Evolutionary conservation across 2,797 vertebrate genomes (phyloP).

Genomic region (Saxicola maurus): DNA sequence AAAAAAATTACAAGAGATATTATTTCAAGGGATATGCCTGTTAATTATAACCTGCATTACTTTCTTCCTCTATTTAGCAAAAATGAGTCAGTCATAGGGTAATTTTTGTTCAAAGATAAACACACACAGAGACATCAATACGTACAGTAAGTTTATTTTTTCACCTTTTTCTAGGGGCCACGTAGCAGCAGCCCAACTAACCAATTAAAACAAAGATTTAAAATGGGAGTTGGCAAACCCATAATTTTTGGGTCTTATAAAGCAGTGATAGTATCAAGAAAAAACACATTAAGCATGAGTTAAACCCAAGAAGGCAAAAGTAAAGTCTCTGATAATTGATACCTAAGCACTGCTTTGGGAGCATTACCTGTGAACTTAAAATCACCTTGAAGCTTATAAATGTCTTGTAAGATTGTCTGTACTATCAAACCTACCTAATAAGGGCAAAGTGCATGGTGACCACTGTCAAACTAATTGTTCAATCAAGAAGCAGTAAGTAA

Average conservation of each 20-base stretch:
- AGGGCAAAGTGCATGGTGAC: slow-evolving; percentile 10
- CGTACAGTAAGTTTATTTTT: not conserved
- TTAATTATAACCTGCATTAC: not conserved
- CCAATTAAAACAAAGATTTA: not conserved
- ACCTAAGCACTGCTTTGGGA: not conserved
- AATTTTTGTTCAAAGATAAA: not conserved
- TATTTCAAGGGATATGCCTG: not conserved
- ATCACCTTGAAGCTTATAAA: slow-evolving; percentile 45
- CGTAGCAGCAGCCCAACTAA: not conserved
- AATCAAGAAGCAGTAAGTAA: slow-evolving; percentile 42
- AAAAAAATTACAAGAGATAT: not conserved
- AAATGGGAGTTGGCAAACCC: not conserved
- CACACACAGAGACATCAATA: not conserved
- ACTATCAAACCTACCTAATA: not conserved
- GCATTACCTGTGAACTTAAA: slow-evolving; percentile 30
- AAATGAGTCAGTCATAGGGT: not conserved
- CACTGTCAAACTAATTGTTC: slow-evolving; percentile 44
- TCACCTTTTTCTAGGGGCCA: not conserved
- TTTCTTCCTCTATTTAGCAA: not conserved
- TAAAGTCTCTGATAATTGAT: not conserved
- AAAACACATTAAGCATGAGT: not conserved
- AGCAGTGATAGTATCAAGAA: not conserved
- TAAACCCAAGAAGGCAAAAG: not conserved
- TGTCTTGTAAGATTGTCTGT: not conserved
- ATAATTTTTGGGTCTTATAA: not conserved